Evolutionary conservation across 2,888 invertebrate genomes (phyloP).

Genomic region (Ormyrus labotus): DNA sequence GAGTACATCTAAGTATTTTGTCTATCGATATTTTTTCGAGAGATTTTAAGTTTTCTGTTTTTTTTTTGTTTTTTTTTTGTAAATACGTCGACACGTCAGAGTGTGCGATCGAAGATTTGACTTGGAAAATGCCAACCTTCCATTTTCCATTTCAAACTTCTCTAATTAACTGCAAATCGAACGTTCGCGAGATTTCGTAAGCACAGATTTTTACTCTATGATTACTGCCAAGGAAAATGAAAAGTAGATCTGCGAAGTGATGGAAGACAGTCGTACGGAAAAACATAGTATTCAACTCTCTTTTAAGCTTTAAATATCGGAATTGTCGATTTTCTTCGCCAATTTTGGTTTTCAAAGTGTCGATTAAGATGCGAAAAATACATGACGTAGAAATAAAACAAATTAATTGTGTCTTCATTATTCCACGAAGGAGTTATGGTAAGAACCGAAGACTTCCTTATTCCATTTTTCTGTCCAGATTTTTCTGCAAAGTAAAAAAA

Average conservation of each 20-base stretch:
- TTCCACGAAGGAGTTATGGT: neutral
- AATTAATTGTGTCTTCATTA: slow-evolving; percentile 3
- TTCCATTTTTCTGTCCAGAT: slow-evolving; percentile 38
- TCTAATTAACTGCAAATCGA: slow-evolving; percentile 25
- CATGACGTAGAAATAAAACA: neutral
- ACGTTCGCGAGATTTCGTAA: slow-evolving; percentile 2
- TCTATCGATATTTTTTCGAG: slow-evolving; percentile 31
- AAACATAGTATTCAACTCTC: slow-evolving; percentile 1
- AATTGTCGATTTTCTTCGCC: slow-evolving; percentile 25
- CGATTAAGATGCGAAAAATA: neutral
- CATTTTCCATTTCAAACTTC: slow-evolving; percentile 38
- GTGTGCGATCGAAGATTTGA: slow-evolving; percentile 2
- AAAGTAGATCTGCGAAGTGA: neutral
- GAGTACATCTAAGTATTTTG: slow-evolving; percentile 9
- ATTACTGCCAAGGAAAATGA: slow-evolving; percentile 2
- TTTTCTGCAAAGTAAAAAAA: slow-evolving; percentile 40
- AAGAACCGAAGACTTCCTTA: slow-evolving; percentile 18
- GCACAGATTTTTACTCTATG: neutral
- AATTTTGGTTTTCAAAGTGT: neutral
- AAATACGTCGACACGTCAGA: neutral
- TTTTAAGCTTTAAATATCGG: slow-evolving; percentile 13
- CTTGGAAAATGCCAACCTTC: slow-evolving; percentile 36
- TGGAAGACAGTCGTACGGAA: slow-evolving; percentile 9
- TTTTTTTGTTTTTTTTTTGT: neutral
- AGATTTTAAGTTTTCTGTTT: neutral